These are phyloP conservation scores for Tragulus kanchil DNA, from an alignment of 2,113 vertebrate genomes.

Conservation along the genomic window DNA sequence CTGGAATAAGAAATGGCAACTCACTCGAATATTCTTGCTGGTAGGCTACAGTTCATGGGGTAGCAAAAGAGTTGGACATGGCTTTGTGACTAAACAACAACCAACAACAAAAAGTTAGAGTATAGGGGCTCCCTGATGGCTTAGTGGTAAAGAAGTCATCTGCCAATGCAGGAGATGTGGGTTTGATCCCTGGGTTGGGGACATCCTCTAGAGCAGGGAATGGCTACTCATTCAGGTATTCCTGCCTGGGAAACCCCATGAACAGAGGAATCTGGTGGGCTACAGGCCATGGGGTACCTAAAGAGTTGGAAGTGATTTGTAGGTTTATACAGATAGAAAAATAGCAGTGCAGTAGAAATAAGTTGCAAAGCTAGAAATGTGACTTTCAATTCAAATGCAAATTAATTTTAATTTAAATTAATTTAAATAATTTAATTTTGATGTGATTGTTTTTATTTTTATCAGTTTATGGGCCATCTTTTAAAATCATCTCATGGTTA, in stretches of 20 bases:
- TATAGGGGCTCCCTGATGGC: neutral
- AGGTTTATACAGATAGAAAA: neutral
- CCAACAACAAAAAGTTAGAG: neutral
- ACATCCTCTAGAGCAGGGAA: neutral
- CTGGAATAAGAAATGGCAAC: neutral
- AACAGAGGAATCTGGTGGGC: neutral
- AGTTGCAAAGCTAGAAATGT: neutral
- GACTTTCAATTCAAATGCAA: neutral
- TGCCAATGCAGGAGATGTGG: neutral
- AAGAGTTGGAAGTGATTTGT: neutral
- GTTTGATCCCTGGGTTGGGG: neutral
- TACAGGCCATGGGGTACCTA: fast-evolving
- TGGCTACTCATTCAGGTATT: neutral
- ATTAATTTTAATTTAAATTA: neutral
- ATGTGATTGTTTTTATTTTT: neutral
- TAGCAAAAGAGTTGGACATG: neutral
- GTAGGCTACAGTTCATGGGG: neutral
- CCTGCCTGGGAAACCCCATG: neutral
- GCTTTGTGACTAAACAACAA: neutral
- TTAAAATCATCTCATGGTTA: neutral
- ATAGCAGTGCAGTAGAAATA: neutral
- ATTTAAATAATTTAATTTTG: neutral
- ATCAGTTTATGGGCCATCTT: neutral
- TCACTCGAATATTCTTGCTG: neutral
- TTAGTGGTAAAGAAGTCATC: neutral